Conservation (phyloP, 2,113 vertebrate species). For the Microtus oregoni region DNA sequence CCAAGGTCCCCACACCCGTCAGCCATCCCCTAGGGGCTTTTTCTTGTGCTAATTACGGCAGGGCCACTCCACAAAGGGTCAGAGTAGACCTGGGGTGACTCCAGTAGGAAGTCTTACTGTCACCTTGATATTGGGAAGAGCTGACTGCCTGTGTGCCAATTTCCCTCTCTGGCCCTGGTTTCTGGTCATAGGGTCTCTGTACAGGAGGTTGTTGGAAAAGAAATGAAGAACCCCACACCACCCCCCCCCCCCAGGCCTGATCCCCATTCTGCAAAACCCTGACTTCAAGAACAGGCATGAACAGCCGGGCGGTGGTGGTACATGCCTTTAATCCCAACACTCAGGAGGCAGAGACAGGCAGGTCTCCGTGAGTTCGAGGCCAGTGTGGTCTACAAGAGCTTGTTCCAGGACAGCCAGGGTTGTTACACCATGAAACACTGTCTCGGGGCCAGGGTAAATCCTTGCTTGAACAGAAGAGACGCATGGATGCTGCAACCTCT, state of each 20-base stretch:
- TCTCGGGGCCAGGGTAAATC: too few relatives aligned
- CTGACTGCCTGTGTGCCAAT: background rate
- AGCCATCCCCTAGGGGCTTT: background rate
- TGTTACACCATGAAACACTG: too few relatives aligned
- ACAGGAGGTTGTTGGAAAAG: background rate
- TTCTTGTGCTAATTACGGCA: background rate
- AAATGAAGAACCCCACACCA: background rate
- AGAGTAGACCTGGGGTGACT: background rate
- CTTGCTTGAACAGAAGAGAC: background rate
- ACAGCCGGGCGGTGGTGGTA: too few relatives aligned
- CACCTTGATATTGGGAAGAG: background rate
- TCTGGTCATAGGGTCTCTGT: accelerated
- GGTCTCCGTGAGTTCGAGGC: too few relatives aligned
- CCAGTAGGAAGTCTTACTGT: background rate
- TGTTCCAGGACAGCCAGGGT: too few relatives aligned
- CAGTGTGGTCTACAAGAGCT: too few relatives aligned
- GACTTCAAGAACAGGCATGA: background rate
- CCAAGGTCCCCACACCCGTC: background rate
- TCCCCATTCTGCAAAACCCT: background rate
- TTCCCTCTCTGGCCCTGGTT: accelerated
- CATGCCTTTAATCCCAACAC: too few relatives aligned
- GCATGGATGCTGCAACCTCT: background rate
- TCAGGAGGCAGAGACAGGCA: too few relatives aligned
- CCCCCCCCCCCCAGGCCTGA: background rate
- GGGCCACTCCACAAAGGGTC: background rate